Base-by-base conservation (phyloP, 2,113 vertebrate genomes). In the Osmerus eperlanus region DNA sequence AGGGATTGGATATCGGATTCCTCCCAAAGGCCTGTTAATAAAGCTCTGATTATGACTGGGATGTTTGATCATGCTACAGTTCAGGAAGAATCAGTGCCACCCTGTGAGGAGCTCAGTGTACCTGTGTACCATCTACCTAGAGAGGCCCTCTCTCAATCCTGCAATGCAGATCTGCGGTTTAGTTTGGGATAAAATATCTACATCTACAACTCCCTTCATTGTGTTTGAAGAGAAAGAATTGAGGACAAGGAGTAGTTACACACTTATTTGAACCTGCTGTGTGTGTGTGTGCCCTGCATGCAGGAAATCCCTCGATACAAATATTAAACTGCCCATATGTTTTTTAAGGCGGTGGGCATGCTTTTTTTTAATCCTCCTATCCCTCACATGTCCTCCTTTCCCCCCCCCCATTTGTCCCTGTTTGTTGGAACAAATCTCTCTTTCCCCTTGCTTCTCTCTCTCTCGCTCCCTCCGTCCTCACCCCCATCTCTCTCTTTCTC, bases 331-430 rank as follows among this genome's bases (percentile, higher is more conserved):
- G 25, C 6, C 15, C 2, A 70, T 67, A 69, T 19, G 58, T 11
- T 23, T 70, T n/a, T 76, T 54, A 76, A 71, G 55, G 1, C 25
- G 60, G 28, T 11, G 29, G 0, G 68, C 32, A 65, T 51, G 73
- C 68, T 79, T 36, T 73, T 67, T 78, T 25, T 71, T 2, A 71
- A 54, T 60, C 23, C 29, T 6, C 52, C 3, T n/a, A 36, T 19
- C 69, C 53, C 62, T 72, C 9, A 18, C 28, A 47, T 56, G 72
- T 25, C 28, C 72, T 51, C 23, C 67, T 5, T 16, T 16, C 12
- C 61, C 36, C 41, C 53, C 53, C 56, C 19, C 2, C n/a, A 2
- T 53, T 47, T 59, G 28, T 21, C 56, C 28, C 29, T 0, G 2
- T 23, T 15, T 55, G 11, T 53, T 66, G 32, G 77, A 75, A 12